Evolutionary conservation across 2,797 vertebrate genomes (phyloP), one percentile per base, ranked within the genome.

Genomic region (Cossypha heuglini): DNA sequence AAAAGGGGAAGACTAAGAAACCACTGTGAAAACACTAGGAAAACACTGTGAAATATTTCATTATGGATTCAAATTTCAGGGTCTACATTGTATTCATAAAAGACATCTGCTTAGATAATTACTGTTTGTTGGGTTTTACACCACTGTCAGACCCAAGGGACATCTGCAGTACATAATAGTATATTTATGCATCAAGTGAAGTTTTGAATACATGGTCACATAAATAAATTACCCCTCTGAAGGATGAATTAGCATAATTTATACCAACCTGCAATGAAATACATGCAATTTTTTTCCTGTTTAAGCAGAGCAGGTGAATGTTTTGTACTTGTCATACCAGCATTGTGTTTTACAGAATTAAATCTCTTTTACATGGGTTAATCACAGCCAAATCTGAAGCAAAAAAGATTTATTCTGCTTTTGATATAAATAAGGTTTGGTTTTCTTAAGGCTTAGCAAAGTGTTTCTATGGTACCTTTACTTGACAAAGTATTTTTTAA

Each of bases 21-120:
- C 46, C 33, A 55, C 37, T 63, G n/a, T 59, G 48, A 85, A 92
- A 93, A 87, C 52, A 57, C 46, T 35, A 76, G 57, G 57, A 74
- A 76, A 88, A 40, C 29, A 42, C 26, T 67, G 29, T 52, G 24
- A 76, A 89, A 46, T 25, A 37, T 82, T 88, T 86, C 18, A 67
- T 90, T 85, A 46, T 25, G 10, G 26, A 79, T 89, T 93, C 68
- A 93, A 77, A 94, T 91, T 16, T 46, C 46, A 82, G 54, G n/a
- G 14, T 8, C 81, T 55, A 40, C 21, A 48, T 20, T 48, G 11
- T 77, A 61, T 90, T 86, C 75, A 66, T 25, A 68, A 85, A 87
- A 92, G 66, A 22, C 48, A 92, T 85, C 81, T 94, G 61, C 61
- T 89, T 40, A 51, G 52, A 87, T 82, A 95, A 93, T 87, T 92